phyloP scores from a whole-genome alignment of 2,888 invertebrate species.

The Cantharis nigra region DNA sequence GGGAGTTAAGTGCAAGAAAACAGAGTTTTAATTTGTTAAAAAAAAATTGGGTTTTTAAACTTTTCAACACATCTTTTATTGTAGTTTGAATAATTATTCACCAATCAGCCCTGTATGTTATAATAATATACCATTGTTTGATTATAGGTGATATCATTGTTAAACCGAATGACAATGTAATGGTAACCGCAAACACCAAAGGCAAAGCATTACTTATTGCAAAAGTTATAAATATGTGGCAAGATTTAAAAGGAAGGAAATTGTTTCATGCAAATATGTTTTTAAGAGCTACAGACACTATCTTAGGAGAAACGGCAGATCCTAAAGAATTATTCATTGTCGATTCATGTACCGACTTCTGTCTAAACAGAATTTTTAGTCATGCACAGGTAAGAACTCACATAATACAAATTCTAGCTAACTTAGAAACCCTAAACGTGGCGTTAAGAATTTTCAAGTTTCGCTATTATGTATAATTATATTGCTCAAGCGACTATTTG shows the following conservation, averaged over 20 bases:
- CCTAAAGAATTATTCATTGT: neutral
- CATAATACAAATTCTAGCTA: too few relatives aligned
- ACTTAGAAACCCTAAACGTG: too few relatives aligned
- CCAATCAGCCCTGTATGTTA: too few relatives aligned
- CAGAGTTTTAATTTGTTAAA: too few relatives aligned
- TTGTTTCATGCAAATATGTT: neutral
- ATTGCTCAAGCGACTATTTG: too few relatives aligned
- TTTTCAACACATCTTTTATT: too few relatives aligned
- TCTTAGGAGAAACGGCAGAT: neutral
- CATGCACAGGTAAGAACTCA: neutral
- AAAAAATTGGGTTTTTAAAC: too few relatives aligned
- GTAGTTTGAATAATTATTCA: too few relatives aligned
- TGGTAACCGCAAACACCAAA: neutral
- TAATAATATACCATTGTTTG: neutral
- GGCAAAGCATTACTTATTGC: neutral
- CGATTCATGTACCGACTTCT: neutral
- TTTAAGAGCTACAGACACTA: neutral
- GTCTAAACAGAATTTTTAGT: neutral
- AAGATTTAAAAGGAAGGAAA: neutral
- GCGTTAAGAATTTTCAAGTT: too few relatives aligned
- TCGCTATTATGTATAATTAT: too few relatives aligned
- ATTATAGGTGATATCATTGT: neutral
- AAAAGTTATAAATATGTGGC: neutral
- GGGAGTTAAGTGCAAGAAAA: too few relatives aligned
- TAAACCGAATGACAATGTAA: neutral